Base-by-base conservation (phyloP, 2,113 vertebrate species). In the Bubalus kerabau region DNA sequence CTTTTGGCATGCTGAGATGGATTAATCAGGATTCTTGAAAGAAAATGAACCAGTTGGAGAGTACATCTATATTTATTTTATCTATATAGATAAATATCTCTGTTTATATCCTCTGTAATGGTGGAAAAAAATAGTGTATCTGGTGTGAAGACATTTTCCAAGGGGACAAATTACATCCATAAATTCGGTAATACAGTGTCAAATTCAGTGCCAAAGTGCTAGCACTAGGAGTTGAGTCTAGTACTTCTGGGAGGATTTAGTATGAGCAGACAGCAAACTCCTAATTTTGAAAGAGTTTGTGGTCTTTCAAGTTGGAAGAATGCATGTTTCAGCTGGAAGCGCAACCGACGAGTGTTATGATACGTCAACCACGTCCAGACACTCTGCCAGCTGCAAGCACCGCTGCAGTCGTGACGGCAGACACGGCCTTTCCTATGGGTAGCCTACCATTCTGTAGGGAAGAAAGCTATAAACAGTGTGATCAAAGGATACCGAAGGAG, bases 311-410 rank as follows among this genome's bases (percentile, higher is more conserved):
- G 16, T 46, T 78, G 28, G 30, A 88, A 30, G 13, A 95, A 50
- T 30, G 2, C 3, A 57, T 9, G 24, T 36, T 17, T 46, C 17
- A 91, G 32, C 4, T 40, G 9, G 10, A 71, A 71, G 10, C 19
- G 23, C 67, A 71, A 1, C n/a, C 15, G 5, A 7, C 19, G 57
- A 87, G 50, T 52, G 52, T 36, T 36, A 1, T 14, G 71, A 43
- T 24, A 7, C 3, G 3, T 43, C 36, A 43, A 14, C 5, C 6
- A 43, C 0, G 3, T 32, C 15, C 11, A 56, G 36, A 54, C 16
- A 56, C 40, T 50, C 12, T 40, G 11, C 7, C 46, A 19, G 32
- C 36, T 43, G 36, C 16, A 40, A 43, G 71, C 71, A 43, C 11
- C 1, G 36, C 36, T 40, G 8, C 21, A 26, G 46, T 57, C 46